Percentiles rank a stretch among this genome's conserved stretches.
phyloP scores from a whole-genome alignment of 2,888 invertebrate genomes.

The Nasonovia ribisnigri region DNA sequence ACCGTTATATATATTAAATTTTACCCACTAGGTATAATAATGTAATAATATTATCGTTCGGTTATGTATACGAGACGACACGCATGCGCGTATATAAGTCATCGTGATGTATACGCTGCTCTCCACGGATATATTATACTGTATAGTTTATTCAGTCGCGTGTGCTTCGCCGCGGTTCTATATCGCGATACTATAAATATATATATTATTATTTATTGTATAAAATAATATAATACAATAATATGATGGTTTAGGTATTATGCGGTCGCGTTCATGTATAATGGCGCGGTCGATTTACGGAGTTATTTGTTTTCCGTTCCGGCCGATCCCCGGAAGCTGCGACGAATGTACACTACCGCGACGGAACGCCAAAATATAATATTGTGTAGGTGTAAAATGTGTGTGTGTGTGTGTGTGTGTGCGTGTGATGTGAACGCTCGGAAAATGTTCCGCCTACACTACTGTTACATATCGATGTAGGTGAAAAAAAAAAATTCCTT shows the following conservation, averaged over 20 bases:
- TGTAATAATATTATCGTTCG: background rate
- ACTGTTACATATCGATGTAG: background rate
- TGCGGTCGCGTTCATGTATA: background rate
- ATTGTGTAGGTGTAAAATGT: too few relatives aligned
- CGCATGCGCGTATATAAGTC: background rate
- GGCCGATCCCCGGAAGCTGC: background rate
- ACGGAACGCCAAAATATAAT: background rate
- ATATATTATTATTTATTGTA: background rate
- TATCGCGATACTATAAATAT: background rate
- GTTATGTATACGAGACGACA: background rate
- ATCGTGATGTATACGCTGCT: background rate
- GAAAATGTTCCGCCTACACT: background rate
- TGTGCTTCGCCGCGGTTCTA: background rate
- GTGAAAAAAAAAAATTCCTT: background rate
- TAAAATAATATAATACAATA: too few relatives aligned
- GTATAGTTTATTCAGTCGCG: background rate
- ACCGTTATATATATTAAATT: too few relatives aligned
- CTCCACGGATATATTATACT: background rate
- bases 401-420: too few relatives aligned
- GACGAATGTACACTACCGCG: background rate
- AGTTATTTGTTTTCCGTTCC: background rate
- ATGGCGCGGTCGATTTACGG: background rate
- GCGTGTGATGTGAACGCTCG: background rate
- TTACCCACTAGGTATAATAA: background rate
- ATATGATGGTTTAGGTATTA: background rate